Evolutionary conservation across 2,113 vertebrate species (phyloP).

Genomic region (Nerophis lumbriciformis): DNA sequence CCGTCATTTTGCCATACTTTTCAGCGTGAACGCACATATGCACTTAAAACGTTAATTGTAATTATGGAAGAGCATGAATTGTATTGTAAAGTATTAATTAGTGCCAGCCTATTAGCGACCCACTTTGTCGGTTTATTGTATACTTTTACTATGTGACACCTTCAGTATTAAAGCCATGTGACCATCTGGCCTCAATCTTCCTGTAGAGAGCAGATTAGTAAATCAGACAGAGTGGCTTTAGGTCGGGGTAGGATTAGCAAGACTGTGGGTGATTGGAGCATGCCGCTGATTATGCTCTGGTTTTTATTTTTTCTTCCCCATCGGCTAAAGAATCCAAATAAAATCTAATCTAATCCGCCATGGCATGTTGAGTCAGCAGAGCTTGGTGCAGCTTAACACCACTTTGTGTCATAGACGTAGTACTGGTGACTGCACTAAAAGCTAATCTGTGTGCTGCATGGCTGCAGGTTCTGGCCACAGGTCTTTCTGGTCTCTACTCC

Average conservation of each 20-base stretch:
- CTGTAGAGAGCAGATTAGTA: constrained; percentile 46
- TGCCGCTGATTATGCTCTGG: background rate
- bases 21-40: no score
- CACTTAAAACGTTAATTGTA: no score
- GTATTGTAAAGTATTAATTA: no score
- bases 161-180: constrained; percentile 48
- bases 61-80: no score
- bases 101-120: no score
- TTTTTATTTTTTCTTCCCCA: background rate
- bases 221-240: constrained; percentile 35
- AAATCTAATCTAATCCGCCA: constrained; percentile 7
- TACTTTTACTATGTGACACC: constrained; percentile 8
- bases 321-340: background rate
- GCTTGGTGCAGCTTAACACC: no score
- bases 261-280: constrained; percentile 51
- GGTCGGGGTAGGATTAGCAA: constrained; percentile 41
- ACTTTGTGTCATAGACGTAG: background rate
- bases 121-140: background rate
- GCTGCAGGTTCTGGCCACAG: constrained; percentile 88
- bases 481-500: constrained; percentile 92
- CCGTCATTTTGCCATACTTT: no score
- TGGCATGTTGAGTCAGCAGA: constrained; percentile 10
- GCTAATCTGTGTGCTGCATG: background rate
- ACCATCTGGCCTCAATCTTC: constrained; percentile 62
- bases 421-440: background rate